Evolutionary conservation across 2,888 invertebrate species (phyloP).

Genomic region (Caenorhabditis drosophilae): DNA sequence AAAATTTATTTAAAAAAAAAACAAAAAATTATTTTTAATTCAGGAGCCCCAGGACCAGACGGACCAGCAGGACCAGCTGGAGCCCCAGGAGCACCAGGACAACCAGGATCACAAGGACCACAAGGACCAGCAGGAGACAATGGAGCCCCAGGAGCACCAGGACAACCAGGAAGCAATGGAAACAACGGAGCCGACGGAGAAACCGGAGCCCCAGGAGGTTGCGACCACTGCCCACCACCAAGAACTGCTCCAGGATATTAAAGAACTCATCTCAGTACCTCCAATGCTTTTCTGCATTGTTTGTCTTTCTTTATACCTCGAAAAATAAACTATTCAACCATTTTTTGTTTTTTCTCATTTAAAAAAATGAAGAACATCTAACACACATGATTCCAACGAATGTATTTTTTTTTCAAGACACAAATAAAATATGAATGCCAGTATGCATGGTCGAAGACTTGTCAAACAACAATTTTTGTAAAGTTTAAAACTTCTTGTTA

Average conservation of each 20-base stretch:
- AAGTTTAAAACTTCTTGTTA: no score
- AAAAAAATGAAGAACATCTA: not conserved
- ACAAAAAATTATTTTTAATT: no score
- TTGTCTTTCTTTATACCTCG: constrained; percentile 31
- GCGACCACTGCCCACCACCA: constrained; percentile 61
- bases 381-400: no score
- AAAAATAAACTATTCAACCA: constrained; percentile 22
- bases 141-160: constrained; percentile 54
- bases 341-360: not conserved
- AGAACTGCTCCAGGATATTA: constrained; percentile 59
- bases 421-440: no score
- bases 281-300: constrained; percentile 29
- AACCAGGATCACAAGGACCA: constrained; percentile 48
- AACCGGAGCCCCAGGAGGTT: constrained; percentile 55
- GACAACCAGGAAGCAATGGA: constrained; percentile 48
- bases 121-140: constrained; percentile 52
- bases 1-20: no score
- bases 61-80: constrained; percentile 55
- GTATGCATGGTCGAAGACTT: no score
- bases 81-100: constrained; percentile 41
- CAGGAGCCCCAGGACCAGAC: constrained; percentile 46
- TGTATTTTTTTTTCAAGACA: no score
- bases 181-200: constrained; percentile 52
- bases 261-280: constrained; percentile 28
- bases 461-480: no score